Percentiles rank a stretch among this genome's conserved stretches.
These are phyloP conservation scores for Pomatostomus ruficeps DNA, from an alignment of 2,113 vertebrate genomes.

Conservation along the genomic window DNA sequence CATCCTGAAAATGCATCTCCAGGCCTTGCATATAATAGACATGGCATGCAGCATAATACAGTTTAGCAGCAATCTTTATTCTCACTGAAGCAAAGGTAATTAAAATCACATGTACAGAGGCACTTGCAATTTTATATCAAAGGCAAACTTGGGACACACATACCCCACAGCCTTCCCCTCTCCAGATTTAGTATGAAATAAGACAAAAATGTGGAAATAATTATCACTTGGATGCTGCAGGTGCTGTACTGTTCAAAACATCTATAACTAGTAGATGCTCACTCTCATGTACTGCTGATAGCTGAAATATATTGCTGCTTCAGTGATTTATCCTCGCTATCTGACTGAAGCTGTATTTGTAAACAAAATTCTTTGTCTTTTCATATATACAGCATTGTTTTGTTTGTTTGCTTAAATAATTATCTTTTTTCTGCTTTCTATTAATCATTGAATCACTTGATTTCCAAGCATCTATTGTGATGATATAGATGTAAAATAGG, in stretches of 20 bases:
- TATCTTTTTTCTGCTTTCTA: neutral
- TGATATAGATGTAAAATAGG: neutral
- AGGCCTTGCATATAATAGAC: neutral
- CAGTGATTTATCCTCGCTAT: neutral
- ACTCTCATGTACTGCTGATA: neutral
- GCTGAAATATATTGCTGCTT: neutral
- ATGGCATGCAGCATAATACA: neutral
- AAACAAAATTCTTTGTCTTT: neutral
- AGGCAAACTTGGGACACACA: neutral
- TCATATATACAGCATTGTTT: neutral
- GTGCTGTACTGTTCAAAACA: neutral
- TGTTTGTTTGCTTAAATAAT: neutral
- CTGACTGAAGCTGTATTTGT: neutral
- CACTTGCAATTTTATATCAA: neutral
- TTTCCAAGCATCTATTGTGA: neutral
- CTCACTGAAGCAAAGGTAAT: neutral
- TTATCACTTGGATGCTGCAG: neutral
- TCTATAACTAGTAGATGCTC: neutral
- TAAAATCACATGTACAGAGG: neutral
- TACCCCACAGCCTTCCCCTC: neutral
- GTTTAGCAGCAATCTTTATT: neutral
- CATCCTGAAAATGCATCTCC: neutral
- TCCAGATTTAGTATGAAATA: neutral
- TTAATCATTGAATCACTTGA: neutral
- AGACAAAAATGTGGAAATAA: neutral